Evolutionary conservation across 2,113 vertebrate species (phyloP).

Genomic region (Trematomus loennbergii): DNA sequence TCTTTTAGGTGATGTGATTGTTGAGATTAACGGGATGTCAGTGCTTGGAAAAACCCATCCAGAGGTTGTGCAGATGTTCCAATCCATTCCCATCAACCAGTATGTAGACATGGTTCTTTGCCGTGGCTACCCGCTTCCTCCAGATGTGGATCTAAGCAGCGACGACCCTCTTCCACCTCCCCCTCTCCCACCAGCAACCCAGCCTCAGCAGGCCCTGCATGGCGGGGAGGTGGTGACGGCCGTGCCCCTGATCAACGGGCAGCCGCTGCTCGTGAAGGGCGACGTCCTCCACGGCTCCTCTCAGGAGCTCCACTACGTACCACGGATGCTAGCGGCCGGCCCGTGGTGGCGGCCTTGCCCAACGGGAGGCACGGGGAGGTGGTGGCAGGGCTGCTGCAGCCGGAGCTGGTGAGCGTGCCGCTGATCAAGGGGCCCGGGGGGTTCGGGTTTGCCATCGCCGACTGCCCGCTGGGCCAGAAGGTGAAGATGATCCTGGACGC

Average conservation of each 20-base stretch:
- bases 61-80: slow-evolving; percentile 99
- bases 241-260: slow-evolving; percentile 88
- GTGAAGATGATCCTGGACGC: slow-evolving; percentile 99
- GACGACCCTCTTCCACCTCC: slow-evolving; percentile 84
- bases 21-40: slow-evolving; percentile 95
- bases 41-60: slow-evolving; percentile 98
- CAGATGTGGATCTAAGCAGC: slow-evolving; percentile 83
- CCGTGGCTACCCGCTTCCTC: slow-evolving; percentile 95
- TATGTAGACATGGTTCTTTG: slow-evolving; percentile 97
- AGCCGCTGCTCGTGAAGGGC: slow-evolving; percentile 82
- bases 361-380: slow-evolving; percentile 85
- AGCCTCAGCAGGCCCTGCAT: slow-evolving; percentile 64
- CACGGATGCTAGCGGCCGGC: slow-evolving; percentile 86
- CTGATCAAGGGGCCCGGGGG: slow-evolving; percentile 86
- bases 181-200: slow-evolving; percentile 59
- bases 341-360: slow-evolving; percentile 81
- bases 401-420: slow-evolving; percentile 87
- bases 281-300: slow-evolving; percentile 81
- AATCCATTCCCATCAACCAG: slow-evolving; percentile 92
- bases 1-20: slow-evolving; percentile 93
- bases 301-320: slow-evolving; percentile 88
- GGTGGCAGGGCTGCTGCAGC: slow-evolving; percentile 85
- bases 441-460: slow-evolving; percentile 97
- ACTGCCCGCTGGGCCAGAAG: slow-evolving; percentile 96
- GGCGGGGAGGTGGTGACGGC: slow-evolving; percentile 81